Conservation (phyloP, 1,140 invertebrate species). For the Oryctes rhinoceros region DNA sequence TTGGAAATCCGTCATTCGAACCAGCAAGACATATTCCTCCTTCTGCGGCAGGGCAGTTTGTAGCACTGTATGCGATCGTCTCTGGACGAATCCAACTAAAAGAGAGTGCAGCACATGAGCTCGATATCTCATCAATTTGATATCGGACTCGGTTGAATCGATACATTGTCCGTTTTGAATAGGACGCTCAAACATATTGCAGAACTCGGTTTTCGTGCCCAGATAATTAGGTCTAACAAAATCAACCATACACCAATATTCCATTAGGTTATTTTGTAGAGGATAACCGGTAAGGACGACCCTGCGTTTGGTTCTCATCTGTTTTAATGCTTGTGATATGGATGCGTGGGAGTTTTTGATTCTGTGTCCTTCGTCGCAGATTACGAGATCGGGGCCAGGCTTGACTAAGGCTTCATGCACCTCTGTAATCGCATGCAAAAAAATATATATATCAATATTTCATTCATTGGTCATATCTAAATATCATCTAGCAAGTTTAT, state of each 20-base stretch:
- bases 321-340: conserved; percentile 90
- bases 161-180: conserved; percentile 95
- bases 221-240: conserved; percentile 94
- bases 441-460: not conserved
- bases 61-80: conserved; percentile 87
- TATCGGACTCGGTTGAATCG: conserved; percentile 90
- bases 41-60: conserved; percentile 88
- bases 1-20: conserved; percentile 89
- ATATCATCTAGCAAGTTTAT: no score
- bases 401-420: conserved; percentile 87
- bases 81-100: conserved; percentile 91
- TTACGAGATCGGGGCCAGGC: conserved; percentile 93
- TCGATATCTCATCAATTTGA: conserved; percentile 86
- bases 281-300: conserved; percentile 95
- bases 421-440: conserved; percentile 64
- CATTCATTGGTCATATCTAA: not conserved
- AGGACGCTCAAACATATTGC: conserved; percentile 94
- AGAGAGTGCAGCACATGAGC: conserved; percentile 91
- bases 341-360: conserved; percentile 96
- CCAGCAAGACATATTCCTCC: conserved; percentile 89
- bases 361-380: conserved; percentile 96
- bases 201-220: conserved; percentile 92
- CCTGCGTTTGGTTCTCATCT: conserved; percentile 87
- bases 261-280: conserved; percentile 94
- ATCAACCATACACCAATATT: conserved; percentile 98